Conservation (phyloP, 2,113 vertebrate genomes). For the Odontesthes bonariensis region DNA sequence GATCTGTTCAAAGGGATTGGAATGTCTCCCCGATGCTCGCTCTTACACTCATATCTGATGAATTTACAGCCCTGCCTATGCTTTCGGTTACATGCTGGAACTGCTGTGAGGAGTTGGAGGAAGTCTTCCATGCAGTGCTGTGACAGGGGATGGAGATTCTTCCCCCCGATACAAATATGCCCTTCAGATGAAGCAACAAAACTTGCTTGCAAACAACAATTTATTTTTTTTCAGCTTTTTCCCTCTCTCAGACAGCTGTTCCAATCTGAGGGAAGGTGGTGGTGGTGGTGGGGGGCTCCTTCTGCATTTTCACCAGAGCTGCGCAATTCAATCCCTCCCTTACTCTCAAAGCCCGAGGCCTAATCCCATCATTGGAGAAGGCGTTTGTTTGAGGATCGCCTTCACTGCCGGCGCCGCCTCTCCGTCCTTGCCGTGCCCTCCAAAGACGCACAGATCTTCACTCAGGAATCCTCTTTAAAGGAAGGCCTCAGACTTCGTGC, state of each 20-base stretch:
- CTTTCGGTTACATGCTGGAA: constrained; percentile 5
- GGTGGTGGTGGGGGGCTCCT: background rate
- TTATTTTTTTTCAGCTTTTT: too few species aligned
- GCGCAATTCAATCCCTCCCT: constrained; percentile 74
- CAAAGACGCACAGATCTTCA: constrained; percentile 72
- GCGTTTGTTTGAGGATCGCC: constrained; percentile 75
- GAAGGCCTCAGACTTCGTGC: background rate
- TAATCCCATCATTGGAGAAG: constrained; percentile 75
- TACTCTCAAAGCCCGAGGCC: constrained; percentile 72
- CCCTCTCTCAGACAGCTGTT: background rate
- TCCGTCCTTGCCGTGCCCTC: constrained; percentile 77
- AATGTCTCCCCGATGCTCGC: background rate
- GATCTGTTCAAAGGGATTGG: constrained; percentile 28
- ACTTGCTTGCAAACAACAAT: constrained; percentile 30
- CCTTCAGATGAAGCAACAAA: constrained; percentile 35
- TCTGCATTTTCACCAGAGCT: constrained; percentile 68
- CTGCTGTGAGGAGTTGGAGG: background rate
- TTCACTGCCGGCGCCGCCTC: constrained; percentile 59
- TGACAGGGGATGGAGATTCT: constrained; percentile 41
- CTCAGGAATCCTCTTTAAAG: constrained; percentile 66
- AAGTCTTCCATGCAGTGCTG: background rate
- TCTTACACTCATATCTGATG: background rate
- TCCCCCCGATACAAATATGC: constrained; percentile 38
- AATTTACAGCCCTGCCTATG: constrained; percentile 16
- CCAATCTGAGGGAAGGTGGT: constrained; percentile 51